A percentile compares a stretch with the other conserved stretches of the same genome.
Evolutionary conservation across 2,797 vertebrate genomes (phyloP).

Genomic region (Malurus splendens): DNA sequence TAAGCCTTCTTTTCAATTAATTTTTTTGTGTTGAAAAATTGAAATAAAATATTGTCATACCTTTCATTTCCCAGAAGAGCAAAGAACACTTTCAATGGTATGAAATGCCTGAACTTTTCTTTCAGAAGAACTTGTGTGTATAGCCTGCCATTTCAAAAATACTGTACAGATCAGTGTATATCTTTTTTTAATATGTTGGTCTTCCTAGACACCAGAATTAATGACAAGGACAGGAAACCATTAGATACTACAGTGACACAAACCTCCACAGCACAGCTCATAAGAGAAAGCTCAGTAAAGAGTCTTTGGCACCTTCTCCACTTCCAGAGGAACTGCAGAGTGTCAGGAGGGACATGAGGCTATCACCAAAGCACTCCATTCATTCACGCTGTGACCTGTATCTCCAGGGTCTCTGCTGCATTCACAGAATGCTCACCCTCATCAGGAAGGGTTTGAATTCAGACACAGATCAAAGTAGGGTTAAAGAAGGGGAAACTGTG

Average conservation of each 20-base stretch:
- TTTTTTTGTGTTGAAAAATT: neutral
- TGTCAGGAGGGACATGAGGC: neutral
- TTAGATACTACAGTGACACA: neutral
- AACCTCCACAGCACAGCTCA: neutral
- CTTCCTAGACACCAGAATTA: neutral
- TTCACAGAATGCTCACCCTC: neutral
- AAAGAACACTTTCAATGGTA: neutral
- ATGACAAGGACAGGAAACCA: neutral
- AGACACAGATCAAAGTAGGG: neutral
- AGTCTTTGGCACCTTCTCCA: neutral
- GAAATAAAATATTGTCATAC: neutral
- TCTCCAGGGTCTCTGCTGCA: neutral
- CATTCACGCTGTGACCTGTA: neutral
- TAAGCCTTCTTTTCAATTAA: neutral
- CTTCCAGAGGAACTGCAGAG: neutral
- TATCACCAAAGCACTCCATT: neutral
- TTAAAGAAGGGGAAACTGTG: neutral
- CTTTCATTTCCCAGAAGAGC: neutral
- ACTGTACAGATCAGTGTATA: neutral
- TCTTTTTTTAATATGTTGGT: neutral
- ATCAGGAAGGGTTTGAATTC: neutral
- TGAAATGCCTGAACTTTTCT: neutral
- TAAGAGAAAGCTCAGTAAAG: neutral
- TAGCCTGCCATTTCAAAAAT: neutral
- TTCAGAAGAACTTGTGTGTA: neutral